These are phyloP conservation scores for Caenorhabditis briggsae DNA, from an alignment of 1,140 invertebrate species.

Conservation along the genomic window DNA sequence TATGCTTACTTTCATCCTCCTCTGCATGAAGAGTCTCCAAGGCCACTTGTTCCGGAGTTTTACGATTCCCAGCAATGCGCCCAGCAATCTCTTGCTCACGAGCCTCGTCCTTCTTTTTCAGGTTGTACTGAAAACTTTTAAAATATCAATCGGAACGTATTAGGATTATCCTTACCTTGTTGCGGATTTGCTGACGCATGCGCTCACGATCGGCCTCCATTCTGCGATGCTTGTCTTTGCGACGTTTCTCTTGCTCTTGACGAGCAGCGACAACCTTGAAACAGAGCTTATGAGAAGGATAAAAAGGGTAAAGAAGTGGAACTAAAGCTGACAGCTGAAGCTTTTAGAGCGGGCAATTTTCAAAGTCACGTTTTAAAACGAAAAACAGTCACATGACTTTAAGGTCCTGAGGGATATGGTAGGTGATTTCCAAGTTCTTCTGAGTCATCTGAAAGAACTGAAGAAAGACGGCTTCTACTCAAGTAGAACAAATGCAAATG, in stretches of 20 bases:
- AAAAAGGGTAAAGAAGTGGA: neutral
- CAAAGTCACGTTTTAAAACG: no score
- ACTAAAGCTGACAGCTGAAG: no score
- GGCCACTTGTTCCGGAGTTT: constrained; percentile 32
- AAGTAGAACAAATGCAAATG: neutral
- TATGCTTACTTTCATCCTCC: constrained; percentile 8
- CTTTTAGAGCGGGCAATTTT: no score
- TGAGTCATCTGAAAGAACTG: no score
- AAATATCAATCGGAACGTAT: neutral
- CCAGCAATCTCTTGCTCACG: constrained; percentile 32
- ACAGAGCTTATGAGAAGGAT: neutral
- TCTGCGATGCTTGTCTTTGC: constrained; percentile 31
- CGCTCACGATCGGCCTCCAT: constrained; percentile 45
- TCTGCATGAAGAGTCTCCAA: constrained; percentile 20
- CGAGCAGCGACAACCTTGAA: constrained; percentile 31
- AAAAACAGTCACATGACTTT: no score
- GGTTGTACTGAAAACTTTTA: neutral
- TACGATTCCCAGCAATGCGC: constrained; percentile 25
- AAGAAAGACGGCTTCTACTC: no score
- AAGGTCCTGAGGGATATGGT: no score
- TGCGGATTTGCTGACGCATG: constrained; percentile 36
- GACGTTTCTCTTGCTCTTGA: constrained; percentile 44
- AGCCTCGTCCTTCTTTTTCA: constrained; percentile 22
- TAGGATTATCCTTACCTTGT: neutral
- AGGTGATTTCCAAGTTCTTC: no score